Conservation (phyloP, 2,113 vertebrate species). For the Porphyrio hochstetteri region DNA sequence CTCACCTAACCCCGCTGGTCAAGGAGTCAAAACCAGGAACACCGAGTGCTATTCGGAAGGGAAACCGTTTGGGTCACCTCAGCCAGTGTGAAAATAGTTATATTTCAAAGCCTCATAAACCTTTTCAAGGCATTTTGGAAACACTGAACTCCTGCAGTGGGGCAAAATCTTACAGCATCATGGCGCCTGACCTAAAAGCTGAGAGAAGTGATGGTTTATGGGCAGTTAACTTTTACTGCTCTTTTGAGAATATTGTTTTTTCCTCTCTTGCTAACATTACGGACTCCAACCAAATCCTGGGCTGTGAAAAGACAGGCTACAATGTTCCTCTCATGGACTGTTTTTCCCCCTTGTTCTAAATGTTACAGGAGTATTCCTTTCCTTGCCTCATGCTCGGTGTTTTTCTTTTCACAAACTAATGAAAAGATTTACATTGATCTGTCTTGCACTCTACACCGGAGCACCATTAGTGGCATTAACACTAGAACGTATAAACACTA, state of each 20-base stretch:
- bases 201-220: conserved; percentile 21
- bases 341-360: not conserved
- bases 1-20: not conserved
- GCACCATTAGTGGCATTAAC: conserved; percentile 37
- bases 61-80: not conserved
- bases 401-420: conserved; percentile 7
- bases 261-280: not conserved
- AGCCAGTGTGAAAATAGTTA: conserved; percentile 21
- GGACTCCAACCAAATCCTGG: not conserved
- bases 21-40: not conserved
- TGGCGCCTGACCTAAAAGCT: conserved; percentile 43
- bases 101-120: conserved; percentile 31
- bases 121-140: conserved; percentile 29
- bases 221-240: conserved; percentile 67
- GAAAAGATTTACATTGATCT: conserved; percentile 20
- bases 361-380: not conserved
- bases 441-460: not conserved
- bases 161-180: not conserved
- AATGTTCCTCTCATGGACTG: not conserved
- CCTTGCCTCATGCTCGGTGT: not conserved
- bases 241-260: not conserved
- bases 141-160: conserved; percentile 5
- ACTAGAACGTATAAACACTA: conserved; percentile 24
- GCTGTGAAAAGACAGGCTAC: not conserved
- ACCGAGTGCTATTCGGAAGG: not conserved